Base-by-base conservation (phyloP, 2,888 invertebrate genomes). In the Nemotelus pantherinus region DNA sequence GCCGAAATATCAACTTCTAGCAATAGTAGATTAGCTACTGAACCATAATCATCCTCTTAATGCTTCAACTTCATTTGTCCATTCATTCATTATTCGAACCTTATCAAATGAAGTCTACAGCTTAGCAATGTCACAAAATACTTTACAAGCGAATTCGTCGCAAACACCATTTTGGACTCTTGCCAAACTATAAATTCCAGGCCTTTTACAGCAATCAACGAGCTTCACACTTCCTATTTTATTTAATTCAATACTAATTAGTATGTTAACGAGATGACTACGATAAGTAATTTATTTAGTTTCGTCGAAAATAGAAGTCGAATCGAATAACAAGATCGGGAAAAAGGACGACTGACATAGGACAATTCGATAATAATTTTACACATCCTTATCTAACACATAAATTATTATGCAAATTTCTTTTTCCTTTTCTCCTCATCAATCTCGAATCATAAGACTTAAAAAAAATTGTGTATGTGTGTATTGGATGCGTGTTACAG, bases 291-390 rank as follows among this genome's bases (percentile, higher is more conserved):
- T 41, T 70, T 70, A 70, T 55, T 60, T 60, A 60, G 41, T 70
- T 50, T 70, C 43, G 47, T 44, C 53, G 6, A 65, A 55, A 65
- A 76, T n/a, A 53, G 58, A 68, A 77, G 41, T 47, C 47, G 50
- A 44, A 63, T 63, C 45, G 45, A 68, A 45, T 44, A 4, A 57
- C 65, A 60, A 77, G 64, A 72, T 81, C 80, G 81, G 83, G 82
- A 83, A 83, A 83, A 83, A 83, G 83, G 83, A 83, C 82, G 83
- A 83, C 82, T 83, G 83, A 82, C 64, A 76, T n/a, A 43, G 25
- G 25, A 25, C 25, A 25, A 25, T 25, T 25, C 25, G 25, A 25
- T 25, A 71, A 4, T 58, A 57, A 5, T 10, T 39, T 39, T n/a
- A 50, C 48, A 50, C n/a, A 45, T 50, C 53, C 39, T 41, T 70